phyloP scores from a whole-genome alignment of 1,140 invertebrate genomes.

The Trichogramma pretiosum region DNA sequence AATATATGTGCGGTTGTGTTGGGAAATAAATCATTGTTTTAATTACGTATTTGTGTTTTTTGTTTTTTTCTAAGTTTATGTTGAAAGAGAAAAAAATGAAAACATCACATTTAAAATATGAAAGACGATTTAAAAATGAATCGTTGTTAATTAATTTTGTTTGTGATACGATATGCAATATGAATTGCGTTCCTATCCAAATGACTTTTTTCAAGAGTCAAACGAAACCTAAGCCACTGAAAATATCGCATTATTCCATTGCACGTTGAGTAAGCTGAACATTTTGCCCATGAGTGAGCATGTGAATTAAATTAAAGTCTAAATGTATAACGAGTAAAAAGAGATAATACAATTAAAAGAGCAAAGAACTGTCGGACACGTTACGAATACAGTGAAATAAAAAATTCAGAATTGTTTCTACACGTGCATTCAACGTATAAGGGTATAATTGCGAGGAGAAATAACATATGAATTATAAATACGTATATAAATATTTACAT shows the following conservation, averaged over 20 bases:
- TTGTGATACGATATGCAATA: constrained; percentile 31
- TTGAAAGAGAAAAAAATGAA: too few relatives aligned
- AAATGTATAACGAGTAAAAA: constrained; percentile 1
- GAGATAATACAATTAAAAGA: neutral
- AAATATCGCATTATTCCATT: constrained; percentile 22
- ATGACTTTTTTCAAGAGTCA: too few relatives aligned
- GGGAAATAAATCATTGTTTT: constrained; percentile 9
- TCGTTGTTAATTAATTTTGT: too few relatives aligned
- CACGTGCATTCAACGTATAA: constrained; percentile 33
- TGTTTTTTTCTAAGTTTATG: constrained; percentile 1
- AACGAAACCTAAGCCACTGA: too few relatives aligned
- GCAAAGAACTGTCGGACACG: too few relatives aligned
- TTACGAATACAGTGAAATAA: constrained; percentile 19
- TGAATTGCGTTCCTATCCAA: constrained; percentile 29
- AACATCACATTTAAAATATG: too few relatives aligned
- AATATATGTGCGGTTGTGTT: too few relatives aligned
- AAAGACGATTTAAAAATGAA: too few relatives aligned
- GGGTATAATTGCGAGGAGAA: constrained; percentile 28
- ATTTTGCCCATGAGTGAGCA: too few relatives aligned
- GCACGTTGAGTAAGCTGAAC: too few relatives aligned
- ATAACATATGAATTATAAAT: constrained; percentile 23
- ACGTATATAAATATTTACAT: constrained; percentile 33
- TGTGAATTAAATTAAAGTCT: too few relatives aligned
- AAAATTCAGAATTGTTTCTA: constrained; percentile 40
- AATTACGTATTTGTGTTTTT: neutral